Conservation (phyloP, 2,888 invertebrate genomes). For the Volucella inanis region DNA sequence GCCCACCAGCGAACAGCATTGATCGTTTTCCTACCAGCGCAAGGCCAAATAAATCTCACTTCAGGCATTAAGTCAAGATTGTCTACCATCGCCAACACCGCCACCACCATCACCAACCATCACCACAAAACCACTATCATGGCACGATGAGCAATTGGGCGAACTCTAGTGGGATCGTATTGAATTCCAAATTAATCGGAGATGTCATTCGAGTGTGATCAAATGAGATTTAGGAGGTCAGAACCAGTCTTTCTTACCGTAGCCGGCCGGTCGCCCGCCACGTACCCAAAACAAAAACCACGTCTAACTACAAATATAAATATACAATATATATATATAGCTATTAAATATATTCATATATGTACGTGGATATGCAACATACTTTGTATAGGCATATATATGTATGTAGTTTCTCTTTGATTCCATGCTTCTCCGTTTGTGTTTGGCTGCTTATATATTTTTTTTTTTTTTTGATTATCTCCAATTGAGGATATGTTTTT, state of each 20-base stretch:
- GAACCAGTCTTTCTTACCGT: slow-evolving; percentile 71
- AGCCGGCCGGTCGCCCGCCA: slow-evolving; percentile 26
- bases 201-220: slow-evolving; percentile 75
- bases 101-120: background rate
- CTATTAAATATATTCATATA: too few species aligned
- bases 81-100: slow-evolving; percentile 1
- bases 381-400: too few species aligned
- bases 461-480: slow-evolving; percentile 40
- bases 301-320: slow-evolving; percentile 42
- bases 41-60: slow-evolving; percentile 72
- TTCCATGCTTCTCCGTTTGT: slow-evolving; percentile 3
- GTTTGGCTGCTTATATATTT: slow-evolving; percentile 18
- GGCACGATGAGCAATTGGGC: slow-evolving; percentile 10
- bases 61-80: slow-evolving; percentile 62
- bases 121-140: too few species aligned
- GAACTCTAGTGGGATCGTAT: slow-evolving; percentile 59
- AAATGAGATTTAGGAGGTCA: slow-evolving; percentile 75
- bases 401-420: background rate
- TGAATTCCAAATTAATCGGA: slow-evolving; percentile 75
- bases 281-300: slow-evolving; percentile 18
- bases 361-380: too few species aligned
- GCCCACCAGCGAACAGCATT: slow-evolving; percentile 74
- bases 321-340: too few species aligned
- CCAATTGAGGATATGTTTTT: slow-evolving; percentile 72
- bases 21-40: slow-evolving; percentile 70